These are phyloP conservation scores for Brenthis daphne DNA, from an alignment of 2,888 invertebrate species.

Conservation along the genomic window DNA sequence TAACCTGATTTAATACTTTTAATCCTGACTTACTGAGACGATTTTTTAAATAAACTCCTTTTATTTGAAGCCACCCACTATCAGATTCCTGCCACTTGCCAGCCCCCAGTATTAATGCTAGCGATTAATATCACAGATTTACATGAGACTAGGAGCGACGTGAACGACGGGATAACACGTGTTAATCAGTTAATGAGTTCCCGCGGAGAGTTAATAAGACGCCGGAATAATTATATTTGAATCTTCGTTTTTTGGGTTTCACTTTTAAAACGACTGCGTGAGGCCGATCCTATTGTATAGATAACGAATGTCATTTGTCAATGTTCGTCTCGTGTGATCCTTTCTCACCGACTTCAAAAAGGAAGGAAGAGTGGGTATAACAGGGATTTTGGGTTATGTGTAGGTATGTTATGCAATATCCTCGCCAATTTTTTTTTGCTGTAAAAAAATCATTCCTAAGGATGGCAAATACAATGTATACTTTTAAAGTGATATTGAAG, in stretches of 20 bases:
- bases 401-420: no score
- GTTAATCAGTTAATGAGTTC: slow-evolving; percentile 63
- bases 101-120: slow-evolving; percentile 21
- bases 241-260: slow-evolving; percentile 35
- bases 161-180: slow-evolving; percentile 50
- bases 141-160: slow-evolving; percentile 6
- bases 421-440: no score
- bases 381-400: no score
- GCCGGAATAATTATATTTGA: slow-evolving; percentile 58
- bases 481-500: no score
- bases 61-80: slow-evolving; percentile 21
- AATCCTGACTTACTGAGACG: background rate
- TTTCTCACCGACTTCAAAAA: no score
- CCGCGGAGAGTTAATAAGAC: slow-evolving; percentile 60
- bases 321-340: no score
- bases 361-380: no score
- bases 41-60: slow-evolving; percentile 9
- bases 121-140: slow-evolving; percentile 24
- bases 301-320: no score
- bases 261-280: background rate
- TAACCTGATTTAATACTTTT: no score
- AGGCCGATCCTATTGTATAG: background rate
- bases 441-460: no score
- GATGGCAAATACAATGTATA: no score
- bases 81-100: background rate